Conservation (phyloP, 2,797 vertebrate genomes). For the Tragopan temminckii region DNA sequence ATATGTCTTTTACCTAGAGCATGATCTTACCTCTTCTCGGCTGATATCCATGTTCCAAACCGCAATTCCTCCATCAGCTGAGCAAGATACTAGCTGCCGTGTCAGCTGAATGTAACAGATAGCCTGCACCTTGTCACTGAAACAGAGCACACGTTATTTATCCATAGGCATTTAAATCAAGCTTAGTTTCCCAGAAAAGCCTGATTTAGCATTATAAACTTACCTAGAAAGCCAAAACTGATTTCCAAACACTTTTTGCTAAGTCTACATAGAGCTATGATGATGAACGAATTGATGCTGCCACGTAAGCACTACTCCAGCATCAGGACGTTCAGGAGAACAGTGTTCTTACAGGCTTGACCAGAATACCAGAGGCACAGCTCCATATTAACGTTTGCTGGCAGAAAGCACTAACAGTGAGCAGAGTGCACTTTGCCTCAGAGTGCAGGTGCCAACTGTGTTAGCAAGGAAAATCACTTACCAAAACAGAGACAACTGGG, state of each 20-base stretch:
- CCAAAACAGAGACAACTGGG: slow-evolving; percentile 17
- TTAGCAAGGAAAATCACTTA: not conserved
- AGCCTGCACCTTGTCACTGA: slow-evolving; percentile 94
- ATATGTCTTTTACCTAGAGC: not conserved
- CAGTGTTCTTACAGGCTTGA: not conserved
- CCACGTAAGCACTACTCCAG: not conserved
- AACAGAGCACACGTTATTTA: slow-evolving; percentile 1
- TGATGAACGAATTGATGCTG: not conserved
- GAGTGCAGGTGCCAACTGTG: not conserved
- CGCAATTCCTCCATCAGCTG: slow-evolving; percentile 93
- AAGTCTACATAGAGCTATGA: not conserved
- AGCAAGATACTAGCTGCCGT: slow-evolving; percentile 93
- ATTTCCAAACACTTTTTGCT: not conserved
- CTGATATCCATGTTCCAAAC: slow-evolving; percentile 98
- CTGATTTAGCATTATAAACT: not conserved
- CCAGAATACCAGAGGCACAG: slow-evolving; percentile 2
- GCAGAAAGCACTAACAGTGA: not conserved
- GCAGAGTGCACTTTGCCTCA: not conserved
- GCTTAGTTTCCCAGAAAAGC: not conserved
- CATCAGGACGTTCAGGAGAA: not conserved
- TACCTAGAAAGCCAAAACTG: not conserved
- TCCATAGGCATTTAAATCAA: not conserved
- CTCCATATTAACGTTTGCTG: not conserved
- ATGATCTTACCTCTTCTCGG: slow-evolving; percentile 90
- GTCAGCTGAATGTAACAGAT: slow-evolving; percentile 92